Percentiles rank a stretch among this genome's conserved stretches.
Conservation (phyloP, 2,113 vertebrate species). For the Phalacrocorax pelagicus region DNA sequence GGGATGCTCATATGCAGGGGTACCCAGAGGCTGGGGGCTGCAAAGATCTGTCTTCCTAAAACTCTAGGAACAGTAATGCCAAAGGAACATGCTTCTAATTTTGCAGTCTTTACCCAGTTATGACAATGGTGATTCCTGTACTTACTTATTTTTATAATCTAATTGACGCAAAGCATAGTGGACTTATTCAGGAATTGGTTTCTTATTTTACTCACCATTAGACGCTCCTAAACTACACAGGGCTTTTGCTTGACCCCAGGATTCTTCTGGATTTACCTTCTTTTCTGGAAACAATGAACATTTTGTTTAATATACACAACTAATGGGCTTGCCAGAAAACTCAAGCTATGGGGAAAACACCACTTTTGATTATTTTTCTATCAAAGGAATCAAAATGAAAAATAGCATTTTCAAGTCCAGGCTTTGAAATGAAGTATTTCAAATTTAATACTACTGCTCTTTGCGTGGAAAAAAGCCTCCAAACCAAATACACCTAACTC, state of each 20-base stretch:
- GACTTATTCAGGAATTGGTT: neutral
- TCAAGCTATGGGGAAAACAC: neutral
- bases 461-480: neutral
- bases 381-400: neutral
- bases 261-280: neutral
- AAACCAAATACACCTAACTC: neutral
- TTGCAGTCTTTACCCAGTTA: neutral
- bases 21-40: neutral
- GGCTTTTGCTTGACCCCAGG: neutral
- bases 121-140: neutral
- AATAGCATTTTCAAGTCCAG: neutral
- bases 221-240: neutral
- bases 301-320: neutral
- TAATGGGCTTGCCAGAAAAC: neutral
- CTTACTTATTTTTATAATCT: neutral
- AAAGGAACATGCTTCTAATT: neutral
- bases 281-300: neutral
- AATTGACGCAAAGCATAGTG: neutral
- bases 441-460: neutral
- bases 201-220: neutral
- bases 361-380: neutral
- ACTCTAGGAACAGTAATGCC: neutral
- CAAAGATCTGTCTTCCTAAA: neutral
- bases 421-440: neutral
- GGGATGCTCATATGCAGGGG: neutral